Evolutionary conservation across 2,888 invertebrate species (phyloP).

Genomic region (Eucriotettix oculatus): DNA sequence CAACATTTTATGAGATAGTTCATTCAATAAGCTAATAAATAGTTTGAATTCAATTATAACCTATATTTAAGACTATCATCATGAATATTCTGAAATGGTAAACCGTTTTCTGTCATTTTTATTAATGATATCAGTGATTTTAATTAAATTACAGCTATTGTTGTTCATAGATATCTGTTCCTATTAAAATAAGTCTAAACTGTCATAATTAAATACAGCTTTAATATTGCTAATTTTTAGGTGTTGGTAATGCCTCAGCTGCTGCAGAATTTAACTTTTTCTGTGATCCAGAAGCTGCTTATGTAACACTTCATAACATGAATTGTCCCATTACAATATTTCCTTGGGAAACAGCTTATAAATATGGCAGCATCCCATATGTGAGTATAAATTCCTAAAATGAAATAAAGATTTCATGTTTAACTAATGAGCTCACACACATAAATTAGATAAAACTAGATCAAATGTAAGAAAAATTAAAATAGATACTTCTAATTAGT

Average conservation of each 20-base stretch:
- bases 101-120: not conserved
- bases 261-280: slow-evolving; percentile 64
- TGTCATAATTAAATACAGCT: not conserved
- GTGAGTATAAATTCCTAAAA: not conserved
- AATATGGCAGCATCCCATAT: not conserved
- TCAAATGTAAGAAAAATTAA: too few relatives aligned
- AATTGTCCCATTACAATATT: slow-evolving; percentile 18
- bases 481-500: too few relatives aligned
- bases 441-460: too few relatives aligned
- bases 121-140: not conserved
- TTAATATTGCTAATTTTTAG: slow-evolving; percentile 19
- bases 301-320: slow-evolving; percentile 45
- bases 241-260: slow-evolving; percentile 39
- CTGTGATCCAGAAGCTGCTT: slow-evolving; percentile 59
- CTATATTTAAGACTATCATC: not conserved
- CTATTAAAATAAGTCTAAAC: too few relatives aligned
- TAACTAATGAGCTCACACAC: too few relatives aligned
- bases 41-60: too few relatives aligned
- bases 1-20: not conserved
- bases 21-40: too few relatives aligned
- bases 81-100: not conserved
- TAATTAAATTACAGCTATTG: too few relatives aligned
- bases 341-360: slow-evolving; percentile 9
- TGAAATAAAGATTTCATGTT: not conserved
- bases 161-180: too few relatives aligned